phyloP scores from a whole-genome alignment of 30 jellyfish, hydroid and myxozoan genomes.

The Nemopilema nomurai region DNA sequence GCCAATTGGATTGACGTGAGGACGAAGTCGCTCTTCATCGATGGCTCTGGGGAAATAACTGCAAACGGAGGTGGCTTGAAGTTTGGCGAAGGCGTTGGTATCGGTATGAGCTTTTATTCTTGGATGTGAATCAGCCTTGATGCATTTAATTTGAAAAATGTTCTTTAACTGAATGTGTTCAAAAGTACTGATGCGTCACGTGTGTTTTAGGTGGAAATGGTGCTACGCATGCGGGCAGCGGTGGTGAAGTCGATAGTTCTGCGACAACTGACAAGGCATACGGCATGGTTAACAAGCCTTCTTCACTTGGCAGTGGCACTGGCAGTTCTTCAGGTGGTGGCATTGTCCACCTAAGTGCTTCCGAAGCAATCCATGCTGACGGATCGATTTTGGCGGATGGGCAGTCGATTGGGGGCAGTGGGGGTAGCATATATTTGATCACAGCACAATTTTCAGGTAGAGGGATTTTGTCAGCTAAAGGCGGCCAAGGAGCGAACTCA shows the following conservation, averaged over 20 bases:
- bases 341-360: conserved; percentile 20
- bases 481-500: conserved; percentile 43
- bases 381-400: conserved; percentile 55
- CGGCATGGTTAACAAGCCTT: conserved; percentile 61
- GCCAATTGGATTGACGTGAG: conserved; percentile 45
- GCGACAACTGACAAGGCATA: conserved; percentile 31
- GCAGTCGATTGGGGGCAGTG: conserved; percentile 50
- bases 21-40: conserved; percentile 38
- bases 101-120: conserved; percentile 27
- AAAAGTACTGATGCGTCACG: not conserved
- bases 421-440: conserved; percentile 48
- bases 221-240: conserved; percentile 74
- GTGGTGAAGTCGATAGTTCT: conserved; percentile 34
- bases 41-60: conserved; percentile 68
- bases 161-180: no score
- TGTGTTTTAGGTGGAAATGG: conserved; percentile 58
- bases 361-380: conserved; percentile 35
- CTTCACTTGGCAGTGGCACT: conserved; percentile 62
- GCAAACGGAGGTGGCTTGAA: conserved; percentile 47
- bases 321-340: conserved; percentile 59
- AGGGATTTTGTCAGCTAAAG: conserved; percentile 57
- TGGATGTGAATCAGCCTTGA: no score
- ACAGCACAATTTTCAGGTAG: conserved; percentile 28
- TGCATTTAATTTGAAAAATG: no score
- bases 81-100: conserved; percentile 68